Base-by-base conservation (phyloP, 92 coral and sea anemone species). In the Zoanthus sansibaricus region DNA sequence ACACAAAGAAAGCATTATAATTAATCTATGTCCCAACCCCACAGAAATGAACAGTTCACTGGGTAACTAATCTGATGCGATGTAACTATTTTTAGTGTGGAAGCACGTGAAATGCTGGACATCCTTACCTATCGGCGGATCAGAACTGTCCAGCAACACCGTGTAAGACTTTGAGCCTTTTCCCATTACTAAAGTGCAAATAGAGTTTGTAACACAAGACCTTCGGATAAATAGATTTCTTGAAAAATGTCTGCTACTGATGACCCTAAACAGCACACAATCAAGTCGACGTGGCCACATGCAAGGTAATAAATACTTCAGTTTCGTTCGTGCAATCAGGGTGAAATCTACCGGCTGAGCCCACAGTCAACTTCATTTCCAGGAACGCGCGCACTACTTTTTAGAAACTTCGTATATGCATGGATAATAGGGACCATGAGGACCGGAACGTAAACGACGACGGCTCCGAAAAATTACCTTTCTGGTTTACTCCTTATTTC, bases 81-180 rank as follows among this genome's bases (percentile, higher is more conserved):
- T 13, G 16, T 18, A 37, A 7, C 6, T 21, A 17, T 47, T 10
- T 5, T 62, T 62, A 82, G 15, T 6, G 16, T 48, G 56, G 31
- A 30, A 76, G 55, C 75, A 33, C 31, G 20, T 74, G 14, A 75
- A 75, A 37, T 42, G 25, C 71, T 70, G 87, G 25, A 25, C 25
- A 25, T 79, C 86, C 99, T 56, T 25, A 97, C 99, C 99, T 42
- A 96, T 78, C 55, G 99, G 99, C 4, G 99, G 99, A 17, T 90
- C 88, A 20, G 91, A 55, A 5, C 91, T 87, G 75, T 92, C 91
- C 14, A 92, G 89, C 59, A 87, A 64, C 76, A 97, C 95, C 9
- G 94, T 93, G 69, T 89, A 87, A 13, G 91, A 82, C 75, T 90
- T 92, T 94, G 75, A 80, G 42, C 75, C 85, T 80, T 80, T 80